Evolutionary conservation across 2,888 invertebrate species (phyloP), one percentile per base, ranked within the genome.

Genomic region (Isotomurus palustris): DNA sequence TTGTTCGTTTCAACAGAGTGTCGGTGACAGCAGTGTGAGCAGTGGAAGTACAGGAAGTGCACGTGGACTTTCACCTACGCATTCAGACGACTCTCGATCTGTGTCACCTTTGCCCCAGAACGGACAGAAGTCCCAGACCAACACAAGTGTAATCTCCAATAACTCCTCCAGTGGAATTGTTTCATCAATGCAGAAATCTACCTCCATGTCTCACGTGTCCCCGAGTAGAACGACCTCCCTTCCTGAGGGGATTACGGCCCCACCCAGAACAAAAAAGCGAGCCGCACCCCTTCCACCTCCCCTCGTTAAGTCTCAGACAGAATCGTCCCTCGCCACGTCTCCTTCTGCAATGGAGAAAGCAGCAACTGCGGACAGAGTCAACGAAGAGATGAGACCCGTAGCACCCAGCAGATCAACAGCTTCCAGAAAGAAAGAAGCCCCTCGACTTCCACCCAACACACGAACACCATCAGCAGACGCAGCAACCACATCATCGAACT

Each of bases 1-100:
- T n/a, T n/a, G n/a, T n/a, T n/a, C n/a, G n/a, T n/a, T n/a, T n/a
- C 6, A 43, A 43, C 70, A 75, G 74, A 74, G 74, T 57, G 70
- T 71, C 21, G 73, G 72, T 49, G 78, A 78, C 55, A 76, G 76
- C 63, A 79, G 79, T 38, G 69, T 78, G 62, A 79, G 78, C 68
- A 79, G 76, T 51, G 79, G 78, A 64, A 78, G 79, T 53, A 73
- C 78, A 3, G 78, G 77, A 24, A 79, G 78, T 69, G 76, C 76
- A 60, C 75, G 78, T 73, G 76, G 72, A 72, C 74, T 80, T 63
- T 83, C 83, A 27, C 83, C 83, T 3, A 80, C 80, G n/a, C 78
- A 81, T 49, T 83, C 82, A 69, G 83, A 83, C 69, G 81, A 81
- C 62, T 73, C 69, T 25, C 68, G 69, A 41, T 71, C 69, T 38